Evolutionary conservation across 1,140 invertebrate species (phyloP), one percentile per base, ranked within the genome.

Genomic region (Streblospio benedicti): DNA sequence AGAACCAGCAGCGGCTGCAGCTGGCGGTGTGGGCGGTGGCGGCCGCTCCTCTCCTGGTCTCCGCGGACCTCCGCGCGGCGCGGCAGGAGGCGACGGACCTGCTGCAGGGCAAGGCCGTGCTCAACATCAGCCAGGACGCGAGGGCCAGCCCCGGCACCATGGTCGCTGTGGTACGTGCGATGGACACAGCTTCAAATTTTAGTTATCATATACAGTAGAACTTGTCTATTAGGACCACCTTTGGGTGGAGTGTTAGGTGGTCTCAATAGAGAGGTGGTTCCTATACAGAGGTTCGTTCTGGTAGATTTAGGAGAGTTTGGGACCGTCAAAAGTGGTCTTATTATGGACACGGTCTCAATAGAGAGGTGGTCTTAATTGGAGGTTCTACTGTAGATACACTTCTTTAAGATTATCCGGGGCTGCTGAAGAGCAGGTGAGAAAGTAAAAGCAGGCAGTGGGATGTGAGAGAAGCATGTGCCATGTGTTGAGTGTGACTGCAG

Each of bases 1-100:
- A 35, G 4, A 72, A 73, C 23, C 75, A 80, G 59, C 61, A 67
- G 30, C 65, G 72, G 60, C 67, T 68, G 16, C 79, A 80, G 63
- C 78, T 80, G 77, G 76, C 60, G n/a, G 16, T 62, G 23, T 80
- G 79, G 79, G 63, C 70, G 4, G 71, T 80, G 27, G 57, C 77
- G 57, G 71, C 77, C 12, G 76, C 78, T 27, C 78, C 78, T n/a
- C 65, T 80, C 14, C 64, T 79, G 20, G 79, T 80, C 71, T 79
- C 77, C 1, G 75, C 74, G 49, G 77, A 80, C 47, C 54, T 62
- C 4, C 18, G 52, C 3, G 41, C 27, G 9, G 51, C 57, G 27
- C 18, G 30, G 2, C 27, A 28, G 2, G 35, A 56, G 4, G 35
- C 41, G 16, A 47, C 33, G 28, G 33, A 30, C n/a, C 41, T 62